phyloP scores from a whole-genome alignment of 35 echinoderm and acorn worm species.

The Lytechinus pictus region DNA sequence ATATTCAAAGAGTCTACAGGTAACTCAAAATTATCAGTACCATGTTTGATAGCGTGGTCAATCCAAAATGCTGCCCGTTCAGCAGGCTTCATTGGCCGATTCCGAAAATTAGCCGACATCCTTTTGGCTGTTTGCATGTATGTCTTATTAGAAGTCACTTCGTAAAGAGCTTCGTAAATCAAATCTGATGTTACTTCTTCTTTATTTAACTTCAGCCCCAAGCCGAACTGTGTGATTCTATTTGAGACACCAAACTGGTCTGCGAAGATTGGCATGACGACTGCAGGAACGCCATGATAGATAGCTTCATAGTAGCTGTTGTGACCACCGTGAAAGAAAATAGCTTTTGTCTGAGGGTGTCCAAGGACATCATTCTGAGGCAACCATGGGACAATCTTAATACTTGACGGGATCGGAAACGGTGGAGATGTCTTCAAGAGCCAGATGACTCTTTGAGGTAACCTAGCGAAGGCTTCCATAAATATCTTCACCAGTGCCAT shows the following conservation, averaged over 20 bases:
- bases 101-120: slow-evolving; percentile 46
- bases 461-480: background rate
- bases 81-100: slow-evolving; percentile 56
- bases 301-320: slow-evolving; percentile 44
- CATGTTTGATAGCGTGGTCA: slow-evolving; percentile 62
- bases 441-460: slow-evolving; percentile 40
- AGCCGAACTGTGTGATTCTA: background rate
- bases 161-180: slow-evolving; percentile 20
- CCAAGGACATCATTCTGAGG: slow-evolving; percentile 7
- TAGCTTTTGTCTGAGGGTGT: slow-evolving; percentile 25
- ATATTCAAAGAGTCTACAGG: background rate
- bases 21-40: background rate
- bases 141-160: background rate
- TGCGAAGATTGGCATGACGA: background rate
- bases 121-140: slow-evolving; percentile 9
- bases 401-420: background rate
- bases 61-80: slow-evolving; percentile 63
- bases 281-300: slow-evolving; percentile 41
- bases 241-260: background rate
- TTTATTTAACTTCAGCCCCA: background rate
- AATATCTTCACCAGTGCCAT: background rate
- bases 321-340: slow-evolving; percentile 41
- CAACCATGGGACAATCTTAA: slow-evolving; percentile 9
- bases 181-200: background rate
- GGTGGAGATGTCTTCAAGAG: background rate